These are phyloP conservation scores for Syngnathus rostellatus DNA, from an alignment of 2,797 vertebrate species.

Conservation along the genomic window DNA sequence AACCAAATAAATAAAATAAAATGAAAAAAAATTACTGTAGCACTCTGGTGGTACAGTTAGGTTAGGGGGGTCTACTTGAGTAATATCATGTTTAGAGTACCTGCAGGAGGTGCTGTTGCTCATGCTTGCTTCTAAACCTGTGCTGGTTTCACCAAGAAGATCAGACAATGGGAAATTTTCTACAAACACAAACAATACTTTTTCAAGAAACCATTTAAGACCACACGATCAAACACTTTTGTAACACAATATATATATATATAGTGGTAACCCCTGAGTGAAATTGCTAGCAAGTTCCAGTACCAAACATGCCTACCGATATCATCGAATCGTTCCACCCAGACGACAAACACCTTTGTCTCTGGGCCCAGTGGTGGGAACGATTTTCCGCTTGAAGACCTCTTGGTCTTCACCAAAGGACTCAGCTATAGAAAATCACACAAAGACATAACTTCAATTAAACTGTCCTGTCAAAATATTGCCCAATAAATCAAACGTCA, in stretches of 20 bases:
- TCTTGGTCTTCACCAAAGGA: slow-evolving; percentile 83
- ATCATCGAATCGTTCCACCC: slow-evolving; percentile 93
- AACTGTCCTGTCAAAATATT: neutral
- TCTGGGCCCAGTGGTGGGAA: slow-evolving; percentile 88
- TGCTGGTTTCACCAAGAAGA: slow-evolving; percentile 86
- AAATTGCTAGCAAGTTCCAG: neutral
- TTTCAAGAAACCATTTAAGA: neutral
- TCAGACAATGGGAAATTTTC: slow-evolving; percentile 92
- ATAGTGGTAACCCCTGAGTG: neutral
- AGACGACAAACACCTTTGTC: slow-evolving; percentile 92
- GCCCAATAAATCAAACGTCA: slow-evolving; percentile 37
- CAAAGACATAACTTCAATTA: neutral
- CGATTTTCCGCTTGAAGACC: slow-evolving; percentile 80
- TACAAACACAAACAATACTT: slow-evolving; percentile 38
- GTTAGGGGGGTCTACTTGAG: neutral
- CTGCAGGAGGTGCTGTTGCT: slow-evolving; percentile 90
- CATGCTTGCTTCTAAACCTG: slow-evolving; percentile 85
- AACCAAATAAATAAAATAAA: too few species aligned
- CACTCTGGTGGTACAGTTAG: too few species aligned
- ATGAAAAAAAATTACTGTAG: too few species aligned
- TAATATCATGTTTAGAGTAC: slow-evolving; percentile 49
- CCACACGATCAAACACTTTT: neutral
- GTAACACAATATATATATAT: neutral
- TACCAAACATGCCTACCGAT: slow-evolving; percentile 70
- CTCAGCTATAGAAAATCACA: slow-evolving; percentile 66